Evolutionary conservation across 1,140 invertebrate species (phyloP), one percentile per base, ranked within the genome.

Genomic region (Drosophila kohkoa): DNA sequence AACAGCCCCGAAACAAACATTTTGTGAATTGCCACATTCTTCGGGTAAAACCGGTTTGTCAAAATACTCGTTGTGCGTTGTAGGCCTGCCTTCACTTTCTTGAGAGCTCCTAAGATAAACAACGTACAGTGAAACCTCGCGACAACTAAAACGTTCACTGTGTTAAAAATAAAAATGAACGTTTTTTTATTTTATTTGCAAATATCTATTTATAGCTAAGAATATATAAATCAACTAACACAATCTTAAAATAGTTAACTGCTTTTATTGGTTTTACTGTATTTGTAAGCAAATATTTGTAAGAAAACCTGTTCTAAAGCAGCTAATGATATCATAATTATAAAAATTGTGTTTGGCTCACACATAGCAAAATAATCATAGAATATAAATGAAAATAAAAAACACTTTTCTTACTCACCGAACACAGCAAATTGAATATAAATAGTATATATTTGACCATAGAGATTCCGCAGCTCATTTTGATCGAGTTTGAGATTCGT

Each of bases 361-460:
- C n/a, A 38, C 2, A 32, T 32, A 32, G 32, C 32, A 57, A 48
- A 64, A 43, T 41, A 1, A 49, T 11, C 32, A 25, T 52, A n/a
- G 13, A 38, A 41, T 35, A 57, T 48, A 2, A 15, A 1, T 54
- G 11, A 11, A 16, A 45, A 38, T 10, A 10, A 54, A 54, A 46
- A 45, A 15, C 15, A n/a, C 11, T 20, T 0, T 16, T 43, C 48
- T 16, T 57, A 96, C 96, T 97, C 92, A 97, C 96, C 93, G 96
- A 96, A 92, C 97, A 97, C 58, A 97, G 92, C 81, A 97, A 93
- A 93, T 97, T 97, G 94, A 97, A 97, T 87, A 96, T 94, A 92
- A 97, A 97, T 69, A 97, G 94, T 77, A 97, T 94, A 93, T 96
- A 97, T 95, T 97, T 97, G 81, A 97, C 94, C 93, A 96, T 96